Evolutionary conservation across 2,888 invertebrate species (phyloP), one percentile per base, ranked within the genome.

Genomic region (Pollenia griseotomentosa): DNA sequence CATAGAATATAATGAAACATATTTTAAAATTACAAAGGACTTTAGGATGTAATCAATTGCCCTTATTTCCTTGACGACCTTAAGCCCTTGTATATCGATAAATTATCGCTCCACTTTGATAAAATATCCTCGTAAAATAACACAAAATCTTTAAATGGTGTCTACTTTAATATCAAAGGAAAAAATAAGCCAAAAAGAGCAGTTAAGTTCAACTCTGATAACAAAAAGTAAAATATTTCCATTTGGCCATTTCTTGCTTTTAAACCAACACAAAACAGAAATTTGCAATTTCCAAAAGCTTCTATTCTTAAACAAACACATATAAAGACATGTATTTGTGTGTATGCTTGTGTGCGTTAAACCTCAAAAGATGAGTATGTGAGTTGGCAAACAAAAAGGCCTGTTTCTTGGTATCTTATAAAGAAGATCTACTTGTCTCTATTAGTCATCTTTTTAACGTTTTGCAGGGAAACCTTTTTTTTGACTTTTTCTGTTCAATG

Each of bases 371-470:
- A 19, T 16, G 16, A 63, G 44, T 12, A 42, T 53, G 23, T 66
- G 3, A 42, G 14, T 12, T 59, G 65, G 7, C 33, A 19, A 61
- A 11, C 51, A 63, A 75, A 75, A 70, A 57, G 51, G 46, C 57
- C 46, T 61, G 65, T 44, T 65, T 51, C 33, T 53, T 51, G 44
- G 51, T 79, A 70, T 63, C 61, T 71, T 44, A 12, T 2, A 33
- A 16, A 55, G 81, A 57, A 48, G 14, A 83, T 79, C 81, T 68
- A 48, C 83, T 88, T 73, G 81, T 74, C 82, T 73, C 71, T 75
- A 84, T 84, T 82, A 78, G 71, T 79, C 77, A 85, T 77, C 70
- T 55, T 40, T 71, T 40, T 3, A 53, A 65, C 9, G 16, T 70
- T 73, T 19, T 44, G 40, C 16, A 16, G 33, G 33, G 0, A 48